Percentiles rank a stretch among this genome's conserved stretches.
These are phyloP conservation scores for Zaprionus lachaisei DNA, from an alignment of 1,140 invertebrate species.

Conservation along the genomic window DNA sequence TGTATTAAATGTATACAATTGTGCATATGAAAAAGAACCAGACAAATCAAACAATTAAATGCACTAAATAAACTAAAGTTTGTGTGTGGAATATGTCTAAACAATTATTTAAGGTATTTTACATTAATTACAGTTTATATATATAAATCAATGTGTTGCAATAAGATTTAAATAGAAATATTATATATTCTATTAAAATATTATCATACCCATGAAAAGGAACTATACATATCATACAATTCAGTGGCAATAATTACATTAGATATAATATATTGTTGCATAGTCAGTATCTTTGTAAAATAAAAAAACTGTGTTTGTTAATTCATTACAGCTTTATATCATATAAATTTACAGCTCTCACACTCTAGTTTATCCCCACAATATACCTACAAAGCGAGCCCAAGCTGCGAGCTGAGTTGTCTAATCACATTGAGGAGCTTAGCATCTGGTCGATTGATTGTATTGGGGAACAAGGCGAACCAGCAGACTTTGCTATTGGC, in stretches of 20 bases:
- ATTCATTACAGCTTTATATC: neutral
- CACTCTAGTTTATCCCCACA: neutral
- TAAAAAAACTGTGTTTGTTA: neutral
- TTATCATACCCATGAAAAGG: too few relatives aligned
- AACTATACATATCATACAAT: neutral
- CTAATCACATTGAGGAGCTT: conserved; percentile 16
- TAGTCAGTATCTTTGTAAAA: neutral
- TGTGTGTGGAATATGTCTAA: too few relatives aligned
- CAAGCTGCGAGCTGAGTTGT: neutral
- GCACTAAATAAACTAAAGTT: too few relatives aligned
- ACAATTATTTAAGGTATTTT: too few relatives aligned
- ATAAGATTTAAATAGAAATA: too few relatives aligned
- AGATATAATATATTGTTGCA: neutral
- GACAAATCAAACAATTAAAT: too few relatives aligned
- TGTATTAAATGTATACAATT: too few relatives aligned
- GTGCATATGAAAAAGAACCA: too few relatives aligned
- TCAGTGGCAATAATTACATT: neutral
- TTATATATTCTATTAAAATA: too few relatives aligned
- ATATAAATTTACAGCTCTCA: neutral
- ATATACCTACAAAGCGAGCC: neutral
- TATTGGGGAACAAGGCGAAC: neutral
- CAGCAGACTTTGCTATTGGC: conserved; percentile 52
- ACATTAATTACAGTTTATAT: too few relatives aligned
- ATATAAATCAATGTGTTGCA: too few relatives aligned
- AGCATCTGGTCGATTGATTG: conserved; percentile 22